Base-by-base conservation (phyloP, 1,140 invertebrate species). In the Drosophila baimaii region DNA sequence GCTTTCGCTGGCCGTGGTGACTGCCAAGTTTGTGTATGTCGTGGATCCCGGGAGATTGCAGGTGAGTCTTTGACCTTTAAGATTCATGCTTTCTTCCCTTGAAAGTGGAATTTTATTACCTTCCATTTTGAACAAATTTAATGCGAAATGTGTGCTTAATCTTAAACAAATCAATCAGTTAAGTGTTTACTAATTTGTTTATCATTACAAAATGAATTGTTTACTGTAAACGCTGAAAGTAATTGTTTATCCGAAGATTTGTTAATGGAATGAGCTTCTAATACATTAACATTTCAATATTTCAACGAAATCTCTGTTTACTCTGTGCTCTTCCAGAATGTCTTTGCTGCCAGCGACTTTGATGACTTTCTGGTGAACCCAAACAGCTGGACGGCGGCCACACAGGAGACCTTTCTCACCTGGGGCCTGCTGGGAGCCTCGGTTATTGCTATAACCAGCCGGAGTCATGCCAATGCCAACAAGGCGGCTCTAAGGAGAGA, bases 361-460 rank as follows among this genome's bases (percentile, higher is more conserved):
- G 94, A 93, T 65, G 96, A 97, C 91, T 97, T 98, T 92, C 96
- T 97, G 84, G 93, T 96, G 10, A 97, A 97, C 77, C 94, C 95
- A 31, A 95, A 97, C 94, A 96, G 96, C 70, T 98, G 97, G 97
- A 93, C 96, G 10, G 96, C 97, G 2, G 97, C 97, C 1, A 95
- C 96, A 1, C 95, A 97, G 88, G 97, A 98, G 93, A 95, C 95
- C 2, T 98, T 98, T 90, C 93, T 98, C 23, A 98, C 97, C 0
- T 98, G 97, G 97, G 96, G 96, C 10, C 90, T 98, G 1, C 92
- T 98, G n/a, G 96, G 97, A 1, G 95, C 96, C 3, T 96, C 96
- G 49, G 94, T 96, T 3, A 52, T 97, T 96, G 95, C 97, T 95
- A 93, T 94, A 95, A 96, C 91, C 94, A 95, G 82, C 94, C 93